Percentiles rank a stretch among this genome's conserved stretches.
Evolutionary conservation across 2,888 invertebrate genomes (phyloP).

Genomic region (Thecocarcelia acutangulata): DNA sequence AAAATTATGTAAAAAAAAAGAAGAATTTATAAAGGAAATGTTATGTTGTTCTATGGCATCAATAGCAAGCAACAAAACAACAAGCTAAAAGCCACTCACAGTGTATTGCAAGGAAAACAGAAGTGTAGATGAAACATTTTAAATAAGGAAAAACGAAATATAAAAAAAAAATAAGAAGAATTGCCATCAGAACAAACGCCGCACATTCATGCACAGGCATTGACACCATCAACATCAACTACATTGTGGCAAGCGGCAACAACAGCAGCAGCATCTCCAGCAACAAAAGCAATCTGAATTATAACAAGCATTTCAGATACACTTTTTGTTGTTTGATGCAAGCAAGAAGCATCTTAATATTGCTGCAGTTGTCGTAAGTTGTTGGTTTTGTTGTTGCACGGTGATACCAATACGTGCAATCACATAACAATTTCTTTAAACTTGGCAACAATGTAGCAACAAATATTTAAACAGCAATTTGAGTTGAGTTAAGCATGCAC

Average conservation of each 20-base stretch:
- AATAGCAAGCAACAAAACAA: slow-evolving; percentile 52
- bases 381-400: slow-evolving; percentile 23
- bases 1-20: slow-evolving; percentile 10
- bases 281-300: slow-evolving; percentile 18
- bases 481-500: not conserved
- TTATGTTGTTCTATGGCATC: slow-evolving; percentile 48
- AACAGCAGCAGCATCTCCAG: not conserved
- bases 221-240: slow-evolving; percentile 20
- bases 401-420: slow-evolving; percentile 33
- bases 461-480: slow-evolving; percentile 14
- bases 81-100: slow-evolving; percentile 25
- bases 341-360: slow-evolving; percentile 12
- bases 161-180: slow-evolving; percentile 39
- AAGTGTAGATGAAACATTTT: slow-evolving; percentile 30
- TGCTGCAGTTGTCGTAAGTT: not conserved
- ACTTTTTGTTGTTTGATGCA: slow-evolving; percentile 20
- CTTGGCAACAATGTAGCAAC: slow-evolving; percentile 57
- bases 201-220: slow-evolving; percentile 24
- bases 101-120: slow-evolving; percentile 34
- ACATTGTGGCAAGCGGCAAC: slow-evolving; percentile 26
- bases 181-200: slow-evolving; percentile 23
- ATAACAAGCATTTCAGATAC: slow-evolving; percentile 32
- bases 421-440: slow-evolving; percentile 47
- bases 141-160: slow-evolving; percentile 28
- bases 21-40: slow-evolving; percentile 26